Evolutionary conservation across 2,888 invertebrate genomes (phyloP).

Genomic region (Eueremaeus valkanovi): DNA sequence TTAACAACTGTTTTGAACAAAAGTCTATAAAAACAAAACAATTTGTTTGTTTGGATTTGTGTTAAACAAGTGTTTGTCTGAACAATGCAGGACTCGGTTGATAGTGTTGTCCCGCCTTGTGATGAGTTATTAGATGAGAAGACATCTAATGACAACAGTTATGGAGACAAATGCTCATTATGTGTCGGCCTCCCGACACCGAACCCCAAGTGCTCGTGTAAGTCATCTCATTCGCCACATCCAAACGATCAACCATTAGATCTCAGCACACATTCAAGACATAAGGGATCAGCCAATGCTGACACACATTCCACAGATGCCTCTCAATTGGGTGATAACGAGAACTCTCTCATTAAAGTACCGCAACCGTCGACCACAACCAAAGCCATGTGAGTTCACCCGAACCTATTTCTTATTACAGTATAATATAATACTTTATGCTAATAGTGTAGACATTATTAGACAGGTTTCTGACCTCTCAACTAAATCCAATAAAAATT

Average conservation of each 20-base stretch:
- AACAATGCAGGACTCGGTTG: constrained; percentile 23
- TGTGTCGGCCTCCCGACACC: background rate
- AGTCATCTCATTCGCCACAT: constrained; percentile 41
- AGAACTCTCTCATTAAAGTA: constrained; percentile 47
- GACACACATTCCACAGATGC: constrained; percentile 40
- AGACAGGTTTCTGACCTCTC: too few relatives aligned
- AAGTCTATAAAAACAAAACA: too few relatives aligned
- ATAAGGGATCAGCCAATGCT: constrained; percentile 26
- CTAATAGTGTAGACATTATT: too few relatives aligned
- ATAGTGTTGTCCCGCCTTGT: constrained; percentile 31
- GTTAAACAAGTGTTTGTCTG: background rate
- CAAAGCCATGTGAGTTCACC: constrained; percentile 47
- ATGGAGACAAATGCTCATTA: constrained; percentile 28
- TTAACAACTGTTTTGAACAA: too few relatives aligned
- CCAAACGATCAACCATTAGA: constrained; percentile 48
- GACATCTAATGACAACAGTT: constrained; percentile 4
- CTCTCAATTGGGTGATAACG: constrained; percentile 21
- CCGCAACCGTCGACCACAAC: constrained; percentile 46
- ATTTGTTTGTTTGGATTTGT: background rate
- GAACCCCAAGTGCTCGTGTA: constrained; percentile 23
- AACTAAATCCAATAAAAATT: too few relatives aligned
- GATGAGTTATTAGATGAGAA: constrained; percentile 24
- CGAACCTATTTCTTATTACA: too few relatives aligned
- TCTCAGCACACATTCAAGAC: constrained; percentile 46
- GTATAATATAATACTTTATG: too few relatives aligned